Percentiles rank a stretch among this genome's conserved stretches.
Conservation (phyloP, 1,140 invertebrate species). For the Hylaeus anthracinus region DNA sequence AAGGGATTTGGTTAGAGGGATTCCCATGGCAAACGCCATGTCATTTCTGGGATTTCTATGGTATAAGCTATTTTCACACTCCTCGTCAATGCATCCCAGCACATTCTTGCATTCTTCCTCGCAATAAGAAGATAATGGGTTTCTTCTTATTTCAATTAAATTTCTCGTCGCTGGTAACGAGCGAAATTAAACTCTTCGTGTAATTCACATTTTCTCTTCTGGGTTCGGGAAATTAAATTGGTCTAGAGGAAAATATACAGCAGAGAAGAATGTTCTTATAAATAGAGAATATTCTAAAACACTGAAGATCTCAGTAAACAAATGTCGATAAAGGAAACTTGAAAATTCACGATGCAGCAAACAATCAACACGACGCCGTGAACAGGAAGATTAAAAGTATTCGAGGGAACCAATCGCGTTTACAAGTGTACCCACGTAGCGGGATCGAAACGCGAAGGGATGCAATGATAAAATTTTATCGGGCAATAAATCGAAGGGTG, state of each 20-base stretch:
- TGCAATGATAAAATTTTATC: constrained; percentile 32
- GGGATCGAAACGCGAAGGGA: neutral
- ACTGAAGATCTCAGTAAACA: no score
- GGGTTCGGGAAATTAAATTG: neutral
- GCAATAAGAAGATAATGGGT: no score
- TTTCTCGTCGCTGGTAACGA: neutral
- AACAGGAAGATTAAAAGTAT: neutral
- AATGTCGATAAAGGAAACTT: no score
- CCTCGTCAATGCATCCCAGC: no score
- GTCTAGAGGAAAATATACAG: neutral
- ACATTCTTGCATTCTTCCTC: no score
- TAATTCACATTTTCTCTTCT: neutral
- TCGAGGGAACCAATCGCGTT: neutral
- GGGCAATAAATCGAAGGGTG: constrained; percentile 18
- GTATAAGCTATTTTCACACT: no score
- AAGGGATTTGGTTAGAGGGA: no score
- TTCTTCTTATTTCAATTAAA: neutral
- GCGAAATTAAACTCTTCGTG: neutral
- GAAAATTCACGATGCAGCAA: no score
- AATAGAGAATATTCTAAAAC: no score
- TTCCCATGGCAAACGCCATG: no score
- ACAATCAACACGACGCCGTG: neutral
- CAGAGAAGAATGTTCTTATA: no score
- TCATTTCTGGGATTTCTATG: no score
- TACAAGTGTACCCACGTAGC: neutral